Percentiles rank a stretch among this genome's conserved stretches.
These are phyloP conservation scores for Lepeophtheirus nordmannii DNA, from an alignment of 2,888 invertebrate species.

Conservation along the genomic window DNA sequence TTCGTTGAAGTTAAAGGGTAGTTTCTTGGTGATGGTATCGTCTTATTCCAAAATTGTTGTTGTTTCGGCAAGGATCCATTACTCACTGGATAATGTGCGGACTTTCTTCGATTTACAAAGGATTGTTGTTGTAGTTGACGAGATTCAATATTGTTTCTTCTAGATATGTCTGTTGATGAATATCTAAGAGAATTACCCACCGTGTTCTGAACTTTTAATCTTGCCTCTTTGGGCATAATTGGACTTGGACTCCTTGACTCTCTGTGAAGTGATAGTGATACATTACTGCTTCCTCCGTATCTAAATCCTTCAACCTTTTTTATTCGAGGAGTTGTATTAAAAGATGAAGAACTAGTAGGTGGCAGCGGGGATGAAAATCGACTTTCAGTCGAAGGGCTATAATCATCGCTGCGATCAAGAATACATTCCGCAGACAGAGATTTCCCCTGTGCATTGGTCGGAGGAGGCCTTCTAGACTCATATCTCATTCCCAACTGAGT, in stretches of 20 bases:
- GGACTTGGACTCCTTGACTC: constrained; percentile 5
- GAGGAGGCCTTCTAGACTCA: background rate
- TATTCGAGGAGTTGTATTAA: background rate
- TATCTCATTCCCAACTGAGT: background rate
- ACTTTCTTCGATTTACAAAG: background rate
- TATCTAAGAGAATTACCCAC: too few species aligned
- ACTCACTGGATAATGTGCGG: background rate
- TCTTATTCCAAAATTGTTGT: background rate
- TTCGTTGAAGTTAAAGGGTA: background rate
- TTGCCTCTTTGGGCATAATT: background rate
- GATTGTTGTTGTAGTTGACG: background rate
- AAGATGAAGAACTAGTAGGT: background rate
- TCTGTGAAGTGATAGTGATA: background rate
- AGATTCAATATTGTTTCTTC: background rate
- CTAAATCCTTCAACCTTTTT: background rate
- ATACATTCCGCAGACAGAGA: constrained; percentile 16
- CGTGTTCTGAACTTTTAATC: too few species aligned
- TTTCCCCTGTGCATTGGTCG: background rate
- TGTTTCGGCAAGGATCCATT: background rate
- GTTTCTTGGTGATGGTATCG: background rate
- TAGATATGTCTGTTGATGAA: too few species aligned
- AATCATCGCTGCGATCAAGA: background rate
- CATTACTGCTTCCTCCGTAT: background rate
- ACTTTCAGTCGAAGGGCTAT: background rate
- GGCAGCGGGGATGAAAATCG: background rate